Base-by-base conservation (phyloP, 2,113 vertebrate genomes). In the Pimephales promelas region DNA sequence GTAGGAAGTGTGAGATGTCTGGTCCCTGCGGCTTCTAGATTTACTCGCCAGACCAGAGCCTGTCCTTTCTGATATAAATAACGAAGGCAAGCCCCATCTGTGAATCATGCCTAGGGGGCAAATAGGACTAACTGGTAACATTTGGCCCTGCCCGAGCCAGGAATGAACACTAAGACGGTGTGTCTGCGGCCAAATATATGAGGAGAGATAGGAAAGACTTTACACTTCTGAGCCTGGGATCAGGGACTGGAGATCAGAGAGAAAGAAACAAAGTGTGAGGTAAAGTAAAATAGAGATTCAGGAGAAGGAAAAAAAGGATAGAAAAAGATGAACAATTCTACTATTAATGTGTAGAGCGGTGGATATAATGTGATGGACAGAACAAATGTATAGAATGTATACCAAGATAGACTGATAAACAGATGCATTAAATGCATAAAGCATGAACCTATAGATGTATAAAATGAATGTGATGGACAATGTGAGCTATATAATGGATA, bases 21-120 rank as follows among this genome's bases (percentile, higher is more conserved):
- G 83, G 81, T 88, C 66, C 85, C 5, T 2, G 82, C 36, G 52
- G 85, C 47, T 88, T 89, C 81, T 76, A 87, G 79, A 89, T 89
- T 90, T 89, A 88, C 85, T 83, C 22, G 56, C 81, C 70, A 87
- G 84, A 87, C 86, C 83, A 83, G 80, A 73, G 54, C 79, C 81
- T 87, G 87, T 89, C 84, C 84, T 24, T 79, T 85, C 28, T 78
- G 86, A 90, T 92, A 86, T 57, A 89, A 84, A 90, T 76, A 83
- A 87, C 45, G 66, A 62, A 54, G 74, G 47, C 61, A 75, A 71
- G 43, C 34, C 47, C 47, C 2, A 76, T 85, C 79, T 81, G 54
- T 20, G 20, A 75, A 74, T 78, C 62, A 81, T 54, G 74, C 84
- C 78, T 82, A 71, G 74, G 34, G 81, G 75, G 79, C 83, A 74